Percentiles rank a stretch among this genome's conserved stretches.
Evolutionary conservation across 2,888 invertebrate species (phyloP).

Genomic region (Escarpia spicata): DNA sequence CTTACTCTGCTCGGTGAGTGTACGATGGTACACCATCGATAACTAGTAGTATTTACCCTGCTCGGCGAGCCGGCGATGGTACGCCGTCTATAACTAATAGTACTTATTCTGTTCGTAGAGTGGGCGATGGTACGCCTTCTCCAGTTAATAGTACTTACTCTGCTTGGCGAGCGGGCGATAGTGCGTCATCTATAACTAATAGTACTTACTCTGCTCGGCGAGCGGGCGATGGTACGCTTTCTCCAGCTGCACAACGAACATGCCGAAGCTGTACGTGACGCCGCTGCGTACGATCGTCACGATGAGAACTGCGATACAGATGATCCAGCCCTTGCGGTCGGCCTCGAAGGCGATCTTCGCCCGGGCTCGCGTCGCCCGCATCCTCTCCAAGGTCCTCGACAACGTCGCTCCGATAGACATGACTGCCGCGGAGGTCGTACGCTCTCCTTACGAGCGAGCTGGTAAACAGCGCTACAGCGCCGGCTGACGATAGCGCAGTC

Average conservation of each 20-base stretch:
- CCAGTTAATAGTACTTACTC: background rate
- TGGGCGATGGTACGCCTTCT: background rate
- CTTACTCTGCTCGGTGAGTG: background rate
- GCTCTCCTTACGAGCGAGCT: background rate
- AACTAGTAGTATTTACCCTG: background rate
- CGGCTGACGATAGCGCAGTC: background rate
- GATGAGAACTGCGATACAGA: constrained; percentile 46
- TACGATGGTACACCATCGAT: background rate
- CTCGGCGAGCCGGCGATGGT: background rate
- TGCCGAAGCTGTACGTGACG: constrained; percentile 51
- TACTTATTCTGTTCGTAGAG: background rate
- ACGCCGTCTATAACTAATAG: background rate
- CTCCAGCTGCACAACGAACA: constrained; percentile 49
- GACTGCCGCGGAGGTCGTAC: background rate
- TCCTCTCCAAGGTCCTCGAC: background rate
- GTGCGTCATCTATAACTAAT: background rate
- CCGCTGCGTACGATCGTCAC: constrained; percentile 48
- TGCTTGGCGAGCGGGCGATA: background rate
- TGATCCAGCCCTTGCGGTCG: constrained; percentile 45
- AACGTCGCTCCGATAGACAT: background rate
- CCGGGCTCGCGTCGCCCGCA: background rate
- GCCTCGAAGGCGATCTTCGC: constrained; percentile 27
- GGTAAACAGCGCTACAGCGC: background rate
- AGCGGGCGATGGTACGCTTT: constrained; percentile 42
- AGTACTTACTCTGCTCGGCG: constrained; percentile 50